phyloP scores from a whole-genome alignment of 2,888 invertebrate genomes.

The Ptilodon capucinus region DNA sequence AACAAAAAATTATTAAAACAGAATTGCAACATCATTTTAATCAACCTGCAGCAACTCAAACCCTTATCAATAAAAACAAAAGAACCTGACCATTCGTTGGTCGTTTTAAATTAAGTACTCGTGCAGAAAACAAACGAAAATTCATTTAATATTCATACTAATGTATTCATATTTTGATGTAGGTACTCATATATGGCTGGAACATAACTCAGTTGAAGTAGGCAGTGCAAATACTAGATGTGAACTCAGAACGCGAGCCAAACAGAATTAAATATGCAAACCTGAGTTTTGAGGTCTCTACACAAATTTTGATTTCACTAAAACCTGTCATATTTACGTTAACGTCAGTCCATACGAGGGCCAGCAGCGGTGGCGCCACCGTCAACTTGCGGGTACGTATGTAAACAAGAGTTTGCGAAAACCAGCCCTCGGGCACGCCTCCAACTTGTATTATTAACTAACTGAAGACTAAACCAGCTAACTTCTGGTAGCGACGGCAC shows the following conservation, averaged over 20 bases:
- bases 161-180: conserved; percentile 18
- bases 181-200: conserved; percentile 15
- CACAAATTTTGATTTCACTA: conserved; percentile 60
- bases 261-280: conserved; percentile 43
- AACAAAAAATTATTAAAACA: too few species aligned
- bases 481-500: conserved; percentile 46
- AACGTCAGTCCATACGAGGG: conserved; percentile 19
- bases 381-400: conserved; percentile 45
- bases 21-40: too few species aligned
- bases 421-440: conserved; percentile 45
- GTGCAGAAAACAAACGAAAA: conserved; percentile 16
- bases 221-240: conserved; percentile 28
- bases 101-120: background rate
- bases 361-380: conserved; percentile 33
- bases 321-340: conserved; percentile 54
- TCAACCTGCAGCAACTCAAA: background rate
- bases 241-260: conserved; percentile 21
- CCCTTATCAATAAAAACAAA: background rate
- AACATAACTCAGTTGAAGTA: conserved; percentile 29
- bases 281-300: conserved; percentile 41
- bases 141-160: conserved; percentile 35
- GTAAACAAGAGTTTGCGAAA: conserved; percentile 62
- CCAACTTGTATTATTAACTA: conserved; percentile 61
- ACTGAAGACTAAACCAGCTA: conserved; percentile 55
- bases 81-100: background rate